A percentile compares a stretch with the other conserved stretches of the same genome.
Evolutionary conservation across 2,113 vertebrate genomes (phyloP).

Genomic region (Nerophis ophidion): DNA sequence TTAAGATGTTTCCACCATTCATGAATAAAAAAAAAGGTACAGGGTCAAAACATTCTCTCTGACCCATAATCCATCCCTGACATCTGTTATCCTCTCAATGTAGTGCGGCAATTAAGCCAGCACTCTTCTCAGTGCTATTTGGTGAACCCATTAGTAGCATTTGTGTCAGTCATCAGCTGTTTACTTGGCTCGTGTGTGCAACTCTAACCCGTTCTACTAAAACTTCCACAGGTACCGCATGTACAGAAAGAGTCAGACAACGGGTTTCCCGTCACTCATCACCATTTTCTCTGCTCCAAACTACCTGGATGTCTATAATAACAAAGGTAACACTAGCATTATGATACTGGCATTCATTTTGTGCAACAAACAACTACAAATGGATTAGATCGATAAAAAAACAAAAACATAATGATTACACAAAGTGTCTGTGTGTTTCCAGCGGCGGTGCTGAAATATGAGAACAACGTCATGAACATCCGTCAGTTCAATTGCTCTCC

Average conservation of each 20-base stretch:
- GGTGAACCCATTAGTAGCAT: slow-evolving; percentile 33
- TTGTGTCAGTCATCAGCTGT: slow-evolving; percentile 29
- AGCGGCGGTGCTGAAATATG: slow-evolving; percentile 79
- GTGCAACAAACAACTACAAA: too few species aligned
- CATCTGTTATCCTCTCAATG: slow-evolving; percentile 44
- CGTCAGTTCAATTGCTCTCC: slow-evolving; percentile 81
- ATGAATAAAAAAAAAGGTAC: slow-evolving; percentile 11
- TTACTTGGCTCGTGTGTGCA: slow-evolving; percentile 11
- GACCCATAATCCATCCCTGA: slow-evolving; percentile 31
- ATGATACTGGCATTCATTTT: background rate
- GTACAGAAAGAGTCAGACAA: slow-evolving; percentile 82
- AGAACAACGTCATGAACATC: slow-evolving; percentile 82
- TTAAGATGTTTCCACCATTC: background rate
- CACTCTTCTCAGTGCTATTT: slow-evolving; percentile 14
- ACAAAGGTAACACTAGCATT: slow-evolving; percentile 67
- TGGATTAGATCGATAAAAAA: too few species aligned
- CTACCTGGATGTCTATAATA: slow-evolving; percentile 81
- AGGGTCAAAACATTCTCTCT: slow-evolving; percentile 13
- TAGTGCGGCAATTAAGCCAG: slow-evolving; percentile 42
- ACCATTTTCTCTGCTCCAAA: slow-evolving; percentile 81
- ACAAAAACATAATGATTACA: background rate
- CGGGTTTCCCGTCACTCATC: slow-evolving; percentile 80
- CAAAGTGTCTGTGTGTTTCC: slow-evolving; percentile 20
- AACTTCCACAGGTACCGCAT: slow-evolving; percentile 70
- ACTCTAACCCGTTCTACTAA: background rate